These are phyloP conservation scores for Beris chalybata DNA, from an alignment of 2,888 invertebrate species.

Conservation along the genomic window DNA sequence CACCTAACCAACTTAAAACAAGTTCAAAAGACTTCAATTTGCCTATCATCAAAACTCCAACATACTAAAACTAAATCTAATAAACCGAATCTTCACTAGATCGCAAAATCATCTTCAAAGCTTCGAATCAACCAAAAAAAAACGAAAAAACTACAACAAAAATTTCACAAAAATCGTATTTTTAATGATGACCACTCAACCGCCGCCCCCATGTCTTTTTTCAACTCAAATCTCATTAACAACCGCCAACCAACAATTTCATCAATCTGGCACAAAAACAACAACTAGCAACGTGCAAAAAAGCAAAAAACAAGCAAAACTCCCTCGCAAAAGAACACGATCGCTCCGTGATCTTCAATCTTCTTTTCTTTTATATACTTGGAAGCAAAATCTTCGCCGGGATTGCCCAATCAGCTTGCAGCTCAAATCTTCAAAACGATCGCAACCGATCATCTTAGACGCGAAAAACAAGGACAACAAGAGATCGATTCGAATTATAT, in stretches of 20 bases:
- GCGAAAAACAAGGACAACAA: constrained; percentile 15
- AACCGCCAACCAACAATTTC: constrained; percentile 21
- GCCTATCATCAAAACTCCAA: no score
- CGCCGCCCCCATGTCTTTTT: constrained; percentile 23
- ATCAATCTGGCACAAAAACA: not conserved
- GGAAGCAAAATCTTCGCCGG: not conserved
- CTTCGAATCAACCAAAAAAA: no score
- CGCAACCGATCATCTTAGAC: not conserved
- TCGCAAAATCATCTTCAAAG: no score
- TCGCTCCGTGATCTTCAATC: constrained; percentile 4
- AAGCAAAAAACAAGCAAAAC: no score
- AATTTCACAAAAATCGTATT: constrained; percentile 10
- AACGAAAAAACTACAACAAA: not conserved
- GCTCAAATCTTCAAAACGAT: constrained; percentile 5
- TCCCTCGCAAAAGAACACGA: no score
- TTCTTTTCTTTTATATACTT: constrained; percentile 8
- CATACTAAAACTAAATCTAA: no score
- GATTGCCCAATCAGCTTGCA: constrained; percentile 9
- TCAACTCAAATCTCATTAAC: constrained; percentile 14
- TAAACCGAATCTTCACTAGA: no score
- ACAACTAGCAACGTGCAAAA: no score
- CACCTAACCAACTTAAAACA: no score
- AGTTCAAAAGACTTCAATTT: no score
- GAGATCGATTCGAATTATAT: not conserved
- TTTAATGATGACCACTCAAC: constrained; percentile 25